These are phyloP conservation scores for Thera britannica DNA, from an alignment of 2,888 invertebrate genomes.

Conservation along the genomic window DNA sequence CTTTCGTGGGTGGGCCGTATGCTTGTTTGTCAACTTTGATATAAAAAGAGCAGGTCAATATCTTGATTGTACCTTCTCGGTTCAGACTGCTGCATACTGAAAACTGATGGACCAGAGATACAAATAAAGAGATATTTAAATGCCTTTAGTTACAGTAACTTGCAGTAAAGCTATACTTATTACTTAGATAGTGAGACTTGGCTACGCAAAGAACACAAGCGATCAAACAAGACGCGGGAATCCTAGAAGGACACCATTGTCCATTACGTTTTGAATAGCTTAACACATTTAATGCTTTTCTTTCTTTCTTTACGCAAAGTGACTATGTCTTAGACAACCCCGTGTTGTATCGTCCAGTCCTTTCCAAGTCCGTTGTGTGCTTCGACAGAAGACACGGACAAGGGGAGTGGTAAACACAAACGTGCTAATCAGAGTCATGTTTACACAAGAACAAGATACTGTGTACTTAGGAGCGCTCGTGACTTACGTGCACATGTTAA, in stretches of 20 bases:
- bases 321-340: not conserved
- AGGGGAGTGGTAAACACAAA: slow-evolving; percentile 39
- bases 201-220: no score
- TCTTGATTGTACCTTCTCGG: no score
- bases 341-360: not conserved
- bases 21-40: no score
- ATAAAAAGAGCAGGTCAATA: no score
- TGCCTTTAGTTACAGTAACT: no score
- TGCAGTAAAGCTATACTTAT: no score
- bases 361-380: not conserved
- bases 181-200: no score
- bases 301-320: not conserved
- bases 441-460: slow-evolving; percentile 52
- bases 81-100: no score
- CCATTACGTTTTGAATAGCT: not conserved
- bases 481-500: slow-evolving; percentile 55
- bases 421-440: slow-evolving; percentile 51
- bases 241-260: not conserved
- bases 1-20: no score
- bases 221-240: not conserved
- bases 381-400: slow-evolving; percentile 36
- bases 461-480: slow-evolving; percentile 46
- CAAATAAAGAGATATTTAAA: no score
- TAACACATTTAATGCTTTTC: not conserved
- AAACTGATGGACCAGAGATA: not conserved